phyloP scores from a whole-genome alignment of 2,888 invertebrate genomes.

The Papilio demoleus region DNA sequence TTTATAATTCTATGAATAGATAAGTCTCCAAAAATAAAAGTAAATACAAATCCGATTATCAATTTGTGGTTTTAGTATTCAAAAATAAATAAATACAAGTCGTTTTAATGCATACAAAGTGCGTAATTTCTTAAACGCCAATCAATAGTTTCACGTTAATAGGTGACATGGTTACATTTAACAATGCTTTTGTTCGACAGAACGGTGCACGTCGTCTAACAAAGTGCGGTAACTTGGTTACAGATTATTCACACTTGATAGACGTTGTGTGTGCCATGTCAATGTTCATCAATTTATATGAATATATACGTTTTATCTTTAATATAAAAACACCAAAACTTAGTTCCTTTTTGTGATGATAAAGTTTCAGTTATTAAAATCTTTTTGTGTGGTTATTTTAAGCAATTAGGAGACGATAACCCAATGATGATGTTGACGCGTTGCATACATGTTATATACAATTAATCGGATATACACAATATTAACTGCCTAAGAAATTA shows the following conservation, averaged over 20 bases:
- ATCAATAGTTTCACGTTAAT: constrained; percentile 3
- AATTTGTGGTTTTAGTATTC: neutral
- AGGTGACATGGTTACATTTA: neutral
- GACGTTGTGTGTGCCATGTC: neutral
- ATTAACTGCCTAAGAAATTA: too few relatives aligned
- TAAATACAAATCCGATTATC: too few relatives aligned
- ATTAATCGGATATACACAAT: too few relatives aligned
- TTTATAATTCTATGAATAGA: too few relatives aligned
- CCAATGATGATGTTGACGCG: too few relatives aligned
- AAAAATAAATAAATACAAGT: neutral
- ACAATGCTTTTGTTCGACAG: constrained; percentile 7
- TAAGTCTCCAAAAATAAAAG: too few relatives aligned
- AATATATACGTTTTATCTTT: neutral
- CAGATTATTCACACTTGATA: neutral
- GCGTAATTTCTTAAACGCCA: constrained; percentile 3
- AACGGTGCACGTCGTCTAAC: neutral
- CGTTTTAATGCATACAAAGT: neutral
- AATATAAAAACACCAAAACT: neutral
- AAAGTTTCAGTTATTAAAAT: neutral
- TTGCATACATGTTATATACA: too few relatives aligned
- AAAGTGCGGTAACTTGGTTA: neutral
- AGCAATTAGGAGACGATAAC: too few relatives aligned
- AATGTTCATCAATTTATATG: neutral
- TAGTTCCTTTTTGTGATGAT: neutral
- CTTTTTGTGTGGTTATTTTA: neutral